These are phyloP conservation scores for Andrena hattorfiana DNA, from an alignment of 2,888 invertebrate species.

Conservation along the genomic window DNA sequence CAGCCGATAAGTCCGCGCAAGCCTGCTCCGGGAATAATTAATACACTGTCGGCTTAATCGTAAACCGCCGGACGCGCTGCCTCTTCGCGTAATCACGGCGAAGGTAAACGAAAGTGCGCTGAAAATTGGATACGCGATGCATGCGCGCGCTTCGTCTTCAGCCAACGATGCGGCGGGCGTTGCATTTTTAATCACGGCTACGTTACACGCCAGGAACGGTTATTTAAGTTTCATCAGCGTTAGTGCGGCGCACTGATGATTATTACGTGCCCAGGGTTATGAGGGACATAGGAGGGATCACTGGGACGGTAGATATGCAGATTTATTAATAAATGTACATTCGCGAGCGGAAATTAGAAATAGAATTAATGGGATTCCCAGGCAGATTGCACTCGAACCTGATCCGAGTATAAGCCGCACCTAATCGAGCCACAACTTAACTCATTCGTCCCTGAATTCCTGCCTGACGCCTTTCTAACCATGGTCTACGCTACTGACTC, in stretches of 20 bases:
- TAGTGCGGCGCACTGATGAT: constrained; percentile 4
- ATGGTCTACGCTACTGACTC: not conserved
- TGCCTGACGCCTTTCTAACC: not conserved
- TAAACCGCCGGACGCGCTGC: constrained; percentile 10
- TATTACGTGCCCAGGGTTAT: constrained; percentile 7
- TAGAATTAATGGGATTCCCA: not conserved
- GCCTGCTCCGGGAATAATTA: constrained; percentile 52
- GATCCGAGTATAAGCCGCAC: not conserved
- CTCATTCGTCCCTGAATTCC: not conserved
- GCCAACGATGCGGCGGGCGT: not conserved
- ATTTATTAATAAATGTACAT: constrained; percentile 5
- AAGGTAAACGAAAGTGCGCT: constrained; percentile 45
- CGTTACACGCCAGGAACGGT: constrained; percentile 11
- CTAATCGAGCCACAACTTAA: no score
- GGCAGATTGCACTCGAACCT: not conserved
- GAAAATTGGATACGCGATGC: constrained; percentile 47
- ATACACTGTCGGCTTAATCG: constrained; percentile 50
- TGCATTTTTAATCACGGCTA: constrained; percentile 29
- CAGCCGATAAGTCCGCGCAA: constrained; percentile 45
- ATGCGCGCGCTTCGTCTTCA: not conserved
- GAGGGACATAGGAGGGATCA: not conserved
- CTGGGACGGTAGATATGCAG: not conserved
- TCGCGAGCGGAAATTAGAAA: constrained; percentile 5
- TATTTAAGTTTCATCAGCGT: constrained; percentile 41
- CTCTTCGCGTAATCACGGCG: constrained; percentile 31